These are phyloP conservation scores for Brassicogethes aeneus DNA, from an alignment of 2,888 invertebrate species.

Conservation along the genomic window DNA sequence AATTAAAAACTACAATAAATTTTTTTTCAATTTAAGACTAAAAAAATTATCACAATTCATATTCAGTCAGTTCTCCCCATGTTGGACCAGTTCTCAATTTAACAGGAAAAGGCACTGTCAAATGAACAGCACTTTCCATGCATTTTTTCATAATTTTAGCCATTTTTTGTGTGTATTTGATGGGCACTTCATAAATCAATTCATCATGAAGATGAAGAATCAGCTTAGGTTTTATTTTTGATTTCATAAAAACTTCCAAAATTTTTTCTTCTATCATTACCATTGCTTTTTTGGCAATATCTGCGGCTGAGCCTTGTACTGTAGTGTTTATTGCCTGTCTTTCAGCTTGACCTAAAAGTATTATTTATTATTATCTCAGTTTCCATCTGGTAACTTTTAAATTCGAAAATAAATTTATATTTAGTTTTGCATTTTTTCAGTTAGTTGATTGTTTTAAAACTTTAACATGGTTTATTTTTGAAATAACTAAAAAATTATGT, in stretches of 20 bases:
- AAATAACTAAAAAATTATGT: too few species aligned
- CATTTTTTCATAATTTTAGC: slow-evolving; percentile 57
- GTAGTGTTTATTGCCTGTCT: slow-evolving; percentile 95
- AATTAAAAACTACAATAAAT: too few species aligned
- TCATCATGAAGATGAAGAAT: slow-evolving; percentile 95
- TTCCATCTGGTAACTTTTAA: background rate
- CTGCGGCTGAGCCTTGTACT: slow-evolving; percentile 95
- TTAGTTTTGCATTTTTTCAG: too few species aligned
- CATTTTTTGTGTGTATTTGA: slow-evolving; percentile 47
- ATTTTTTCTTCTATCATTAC: slow-evolving; percentile 59
- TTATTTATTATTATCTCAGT: too few species aligned
- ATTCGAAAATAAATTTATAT: background rate
- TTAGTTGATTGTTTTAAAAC: too few species aligned
- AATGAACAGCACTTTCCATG: slow-evolving; percentile 70
- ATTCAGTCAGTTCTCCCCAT: slow-evolving; percentile 61
- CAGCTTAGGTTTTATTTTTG: slow-evolving; percentile 48
- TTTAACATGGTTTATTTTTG: too few species aligned
- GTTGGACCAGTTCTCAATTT: slow-evolving; percentile 73
- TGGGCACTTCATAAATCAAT: slow-evolving; percentile 80
- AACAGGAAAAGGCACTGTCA: slow-evolving; percentile 78
- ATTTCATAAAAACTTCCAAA: slow-evolving; percentile 38
- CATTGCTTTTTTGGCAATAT: slow-evolving; percentile 89
- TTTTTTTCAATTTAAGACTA: too few species aligned
- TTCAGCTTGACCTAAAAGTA: slow-evolving; percentile 65
- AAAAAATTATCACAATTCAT: slow-evolving; percentile 20